Evolutionary conservation across 2,888 invertebrate genomes (phyloP).

Genomic region (Troglohyphantes excavatus): DNA sequence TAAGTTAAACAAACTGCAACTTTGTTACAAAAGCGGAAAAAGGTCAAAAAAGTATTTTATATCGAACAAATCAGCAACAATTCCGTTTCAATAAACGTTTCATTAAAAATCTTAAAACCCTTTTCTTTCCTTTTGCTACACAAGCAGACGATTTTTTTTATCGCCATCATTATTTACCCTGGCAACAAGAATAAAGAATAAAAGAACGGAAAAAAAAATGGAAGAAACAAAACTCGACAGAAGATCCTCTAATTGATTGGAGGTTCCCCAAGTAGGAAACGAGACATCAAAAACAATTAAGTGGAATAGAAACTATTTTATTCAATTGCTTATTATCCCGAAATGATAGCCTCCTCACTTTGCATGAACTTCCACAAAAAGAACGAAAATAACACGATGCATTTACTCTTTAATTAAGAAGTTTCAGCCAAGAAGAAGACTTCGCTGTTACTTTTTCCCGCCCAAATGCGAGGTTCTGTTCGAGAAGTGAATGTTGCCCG

Average conservation of each 20-base stretch:
- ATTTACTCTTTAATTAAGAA: slow-evolving; percentile 49
- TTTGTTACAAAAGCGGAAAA: too few species aligned
- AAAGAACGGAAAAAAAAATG: neutral
- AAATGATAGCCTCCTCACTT: slow-evolving; percentile 5
- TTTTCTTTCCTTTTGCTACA: neutral
- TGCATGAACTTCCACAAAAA: neutral
- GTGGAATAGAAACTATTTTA: neutral
- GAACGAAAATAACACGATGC: neutral
- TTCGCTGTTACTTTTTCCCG: slow-evolving; percentile 6
- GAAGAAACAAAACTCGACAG: slow-evolving; percentile 12
- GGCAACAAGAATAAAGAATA: neutral
- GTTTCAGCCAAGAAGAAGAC: slow-evolving; percentile 10
- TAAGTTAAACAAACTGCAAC: too few species aligned
- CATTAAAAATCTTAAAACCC: neutral
- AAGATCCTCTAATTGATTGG: slow-evolving; percentile 33
- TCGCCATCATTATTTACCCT: neutral
- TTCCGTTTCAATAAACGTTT: neutral
- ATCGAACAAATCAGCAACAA: neutral
- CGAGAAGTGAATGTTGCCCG: neutral
- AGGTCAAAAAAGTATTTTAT: neutral
- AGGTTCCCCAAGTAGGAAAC: slow-evolving; percentile 13
- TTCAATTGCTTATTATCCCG: slow-evolving; percentile 24
- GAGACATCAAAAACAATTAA: slow-evolving; percentile 36
- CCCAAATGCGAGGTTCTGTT: neutral
- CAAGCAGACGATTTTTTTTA: neutral